Base-by-base conservation (phyloP, 2,113 vertebrate genomes). In the Rhinogobius similis region DNA sequence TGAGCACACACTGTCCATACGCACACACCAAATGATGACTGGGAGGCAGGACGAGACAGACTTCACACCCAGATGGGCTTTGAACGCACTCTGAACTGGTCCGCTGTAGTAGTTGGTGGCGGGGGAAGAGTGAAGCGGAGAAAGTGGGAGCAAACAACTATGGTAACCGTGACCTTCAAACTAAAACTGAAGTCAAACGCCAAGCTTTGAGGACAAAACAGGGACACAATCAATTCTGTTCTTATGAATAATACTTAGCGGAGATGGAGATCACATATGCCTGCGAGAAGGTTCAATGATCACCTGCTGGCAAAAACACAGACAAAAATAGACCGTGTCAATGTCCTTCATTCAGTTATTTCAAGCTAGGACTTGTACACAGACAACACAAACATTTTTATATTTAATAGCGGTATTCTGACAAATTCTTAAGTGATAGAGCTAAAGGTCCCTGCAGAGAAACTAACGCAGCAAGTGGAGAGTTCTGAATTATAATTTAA, bases 81-180 rank as follows among this genome's bases (percentile, higher is more conserved):
- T 86, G 76, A 83, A 77, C 67, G 69, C 67, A 77, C 85, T 88
- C 76, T 88, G 82, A 87, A 82, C 82, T 50, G 65, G 76, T 86
- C 83, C 71, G 76, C 71, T 81, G 83, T 88, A 86, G 76, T 80
- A 62, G 66, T 75, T 77, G 69, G 77, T 68, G 85, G 77, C 68
- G 72, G 76, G 69, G 82, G 70, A 68, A 77, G 52, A 75, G 68
- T 69, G 9, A 62, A 21, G 21, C 65, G 62, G 50, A 24, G 48
- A 26, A 7, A 44, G 58, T 38, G 23, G 62, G 46, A 63, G 71
- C 59, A 68, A n/a, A 77, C 71, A 63, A 36, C 62, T 66, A 38
- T 65, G 58, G 73, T 58, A 73, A 59, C 50, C 20, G 29, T 43
- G 72, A 69, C 82, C 77, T 85, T 83, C 73, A 79, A 76, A 85